These are phyloP conservation scores for Aphidius colemani DNA, from an alignment of 2,888 invertebrate species.

Conservation along the genomic window DNA sequence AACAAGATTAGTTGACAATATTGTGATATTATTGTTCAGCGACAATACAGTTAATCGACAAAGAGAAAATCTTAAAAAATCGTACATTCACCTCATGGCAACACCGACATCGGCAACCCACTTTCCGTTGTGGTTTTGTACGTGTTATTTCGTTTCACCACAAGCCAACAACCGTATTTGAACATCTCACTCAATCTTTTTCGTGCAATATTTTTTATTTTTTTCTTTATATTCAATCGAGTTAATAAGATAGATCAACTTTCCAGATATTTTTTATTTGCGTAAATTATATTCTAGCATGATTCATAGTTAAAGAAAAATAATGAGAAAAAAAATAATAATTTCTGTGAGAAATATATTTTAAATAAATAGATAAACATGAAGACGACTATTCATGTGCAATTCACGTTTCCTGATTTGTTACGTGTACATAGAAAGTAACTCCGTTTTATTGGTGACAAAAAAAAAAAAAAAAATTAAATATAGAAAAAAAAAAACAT, in stretches of 20 bases:
- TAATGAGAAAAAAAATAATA: conserved; percentile 4
- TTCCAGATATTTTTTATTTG: too few species aligned
- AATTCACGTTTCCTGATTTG: conserved; percentile 20
- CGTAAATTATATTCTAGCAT: neutral
- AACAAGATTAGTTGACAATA: conserved; percentile 17
- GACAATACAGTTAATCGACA: conserved; percentile 51
- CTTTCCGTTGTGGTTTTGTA: conserved; percentile 45
- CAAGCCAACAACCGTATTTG: conserved; percentile 6
- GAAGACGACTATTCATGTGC: conserved; percentile 19
- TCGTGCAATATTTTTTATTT: neutral
- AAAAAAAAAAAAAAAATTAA: too few species aligned
- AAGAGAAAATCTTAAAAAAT: conserved; percentile 55
- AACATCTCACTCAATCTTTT: conserved; percentile 1
- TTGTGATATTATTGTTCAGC: conserved; percentile 17
- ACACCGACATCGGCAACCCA: conserved; percentile 51
- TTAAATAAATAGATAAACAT: neutral
- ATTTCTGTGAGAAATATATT: neutral
- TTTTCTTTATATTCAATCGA: neutral
- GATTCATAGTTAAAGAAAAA: neutral
- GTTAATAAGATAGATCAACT: too few species aligned
- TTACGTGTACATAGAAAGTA: conserved; percentile 27
- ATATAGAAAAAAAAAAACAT: too few species aligned
- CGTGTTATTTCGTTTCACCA: conserved; percentile 36
- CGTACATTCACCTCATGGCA: conserved; percentile 50
- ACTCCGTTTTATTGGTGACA: neutral